Conservation (phyloP, 2,113 vertebrate genomes). For the Neogobius melanostomus region DNA sequence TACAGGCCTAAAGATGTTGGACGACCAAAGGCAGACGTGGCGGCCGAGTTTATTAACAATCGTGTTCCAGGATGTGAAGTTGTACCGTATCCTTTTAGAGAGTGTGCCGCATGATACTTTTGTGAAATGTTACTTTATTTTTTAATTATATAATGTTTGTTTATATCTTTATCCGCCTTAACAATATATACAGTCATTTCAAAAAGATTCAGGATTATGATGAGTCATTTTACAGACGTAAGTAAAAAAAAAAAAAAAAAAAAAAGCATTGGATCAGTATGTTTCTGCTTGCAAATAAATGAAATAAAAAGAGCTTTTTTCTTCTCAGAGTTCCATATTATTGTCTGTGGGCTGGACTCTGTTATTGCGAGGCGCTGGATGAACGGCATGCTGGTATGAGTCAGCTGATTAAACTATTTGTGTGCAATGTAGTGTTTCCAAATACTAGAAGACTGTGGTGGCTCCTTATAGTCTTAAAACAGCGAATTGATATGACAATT, state of each 20-base stretch:
- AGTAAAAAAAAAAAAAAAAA: constrained; percentile 55
- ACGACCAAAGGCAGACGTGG: constrained; percentile 93
- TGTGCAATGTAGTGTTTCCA: too few relatives aligned
- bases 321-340: constrained; percentile 90
- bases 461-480: too few relatives aligned
- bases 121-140: neutral
- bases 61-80: constrained; percentile 89
- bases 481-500: too few relatives aligned
- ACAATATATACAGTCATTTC: constrained; percentile 85
- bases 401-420: neutral
- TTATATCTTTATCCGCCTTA: constrained; percentile 36
- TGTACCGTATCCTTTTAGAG: constrained; percentile 88
- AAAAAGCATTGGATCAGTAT: neutral
- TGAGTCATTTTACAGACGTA: constrained; percentile 92
- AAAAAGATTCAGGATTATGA: constrained; percentile 97
- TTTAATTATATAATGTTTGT: neutral
- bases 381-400: constrained; percentile 92
- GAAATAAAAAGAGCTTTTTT: neutral
- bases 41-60: constrained; percentile 91
- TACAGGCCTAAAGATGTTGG: constrained; percentile 91
- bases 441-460: too few relatives aligned
- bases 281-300: neutral
- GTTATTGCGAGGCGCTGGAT: constrained; percentile 95
- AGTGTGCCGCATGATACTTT: neutral
- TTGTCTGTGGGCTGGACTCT: constrained; percentile 93